Conservation (phyloP, 2,113 vertebrate genomes). For the Gasterosteus aculeatus region DNA sequence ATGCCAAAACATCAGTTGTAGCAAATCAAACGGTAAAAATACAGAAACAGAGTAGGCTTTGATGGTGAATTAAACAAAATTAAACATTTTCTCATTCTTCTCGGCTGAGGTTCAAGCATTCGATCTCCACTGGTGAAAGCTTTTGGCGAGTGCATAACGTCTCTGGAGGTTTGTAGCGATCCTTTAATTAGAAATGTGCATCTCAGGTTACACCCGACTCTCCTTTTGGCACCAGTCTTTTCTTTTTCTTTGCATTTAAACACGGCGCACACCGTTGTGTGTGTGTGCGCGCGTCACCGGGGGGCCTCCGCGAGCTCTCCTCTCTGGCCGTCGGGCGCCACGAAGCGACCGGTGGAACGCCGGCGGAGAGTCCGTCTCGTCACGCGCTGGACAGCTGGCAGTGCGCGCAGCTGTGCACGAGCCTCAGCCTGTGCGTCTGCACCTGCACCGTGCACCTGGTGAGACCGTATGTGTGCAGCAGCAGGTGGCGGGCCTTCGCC, state of each 20-base stretch:
- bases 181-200: constrained; percentile 38
- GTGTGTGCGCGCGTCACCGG: too few species aligned
- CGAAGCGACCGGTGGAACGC: constrained; percentile 21
- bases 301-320: not conserved
- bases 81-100: constrained; percentile 3
- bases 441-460: constrained; percentile 92
- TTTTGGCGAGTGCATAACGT: constrained; percentile 25
- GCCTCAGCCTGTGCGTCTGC: constrained; percentile 87
- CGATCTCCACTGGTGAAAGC: constrained; percentile 18
- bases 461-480: constrained; percentile 90
- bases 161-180: constrained; percentile 24
- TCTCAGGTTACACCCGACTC: constrained; percentile 5
- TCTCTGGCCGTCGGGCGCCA: constrained; percentile 9
- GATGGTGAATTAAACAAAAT: constrained; percentile 68
- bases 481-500: constrained; percentile 87
- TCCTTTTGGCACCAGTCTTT: constrained; percentile 59
- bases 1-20: constrained; percentile 26
- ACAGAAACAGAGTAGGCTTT: constrained; percentile 59
- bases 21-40: constrained; percentile 42
- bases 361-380: constrained; percentile 33
- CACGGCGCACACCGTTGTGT: not conserved
- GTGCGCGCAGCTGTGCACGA: constrained; percentile 80
- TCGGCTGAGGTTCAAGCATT: constrained; percentile 34
- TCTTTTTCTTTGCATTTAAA: not conserved
- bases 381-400: constrained; percentile 87